Evolutionary conservation across 2,113 vertebrate species (phyloP).

Genomic region (Nothoprocta perdicaria): DNA sequence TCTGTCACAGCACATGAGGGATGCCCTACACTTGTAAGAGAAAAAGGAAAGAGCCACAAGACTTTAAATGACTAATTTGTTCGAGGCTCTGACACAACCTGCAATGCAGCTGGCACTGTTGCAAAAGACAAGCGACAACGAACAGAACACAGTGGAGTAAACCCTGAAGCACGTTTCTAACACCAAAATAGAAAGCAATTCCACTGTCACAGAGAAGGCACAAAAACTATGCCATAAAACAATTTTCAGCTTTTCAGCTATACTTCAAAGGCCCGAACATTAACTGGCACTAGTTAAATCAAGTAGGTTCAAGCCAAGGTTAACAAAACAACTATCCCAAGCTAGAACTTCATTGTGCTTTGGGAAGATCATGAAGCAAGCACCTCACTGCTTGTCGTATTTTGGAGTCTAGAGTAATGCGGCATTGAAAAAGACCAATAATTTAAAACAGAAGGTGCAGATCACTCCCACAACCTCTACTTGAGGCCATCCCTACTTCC

Average conservation of each 20-base stretch:
- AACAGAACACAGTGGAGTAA: not conserved
- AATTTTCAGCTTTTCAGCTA: not conserved
- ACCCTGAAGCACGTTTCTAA: slow-evolving; percentile 13
- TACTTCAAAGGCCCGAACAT: not conserved
- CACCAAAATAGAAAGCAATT: not conserved
- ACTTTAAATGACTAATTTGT: not conserved
- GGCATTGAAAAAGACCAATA: not conserved
- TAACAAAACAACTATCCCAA: not conserved
- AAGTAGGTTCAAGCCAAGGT: not conserved
- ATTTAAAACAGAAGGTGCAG: not conserved
- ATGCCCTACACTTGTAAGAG: not conserved
- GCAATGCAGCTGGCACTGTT: not conserved
- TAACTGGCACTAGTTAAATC: slow-evolving; percentile 33
- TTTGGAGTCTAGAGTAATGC: not conserved
- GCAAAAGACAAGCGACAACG: not conserved
- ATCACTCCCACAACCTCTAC: not conserved
- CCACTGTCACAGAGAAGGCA: not conserved
- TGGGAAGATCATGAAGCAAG: not conserved
- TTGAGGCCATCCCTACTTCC: not conserved
- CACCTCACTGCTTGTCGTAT: not conserved
- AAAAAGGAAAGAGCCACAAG: not conserved
- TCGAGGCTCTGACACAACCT: not conserved
- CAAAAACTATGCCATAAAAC: not conserved
- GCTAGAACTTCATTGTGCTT: not conserved
- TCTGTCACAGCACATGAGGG: not conserved